These are phyloP conservation scores for Sapayoa aenigma DNA, from an alignment of 2,113 vertebrate genomes.

Conservation along the genomic window DNA sequence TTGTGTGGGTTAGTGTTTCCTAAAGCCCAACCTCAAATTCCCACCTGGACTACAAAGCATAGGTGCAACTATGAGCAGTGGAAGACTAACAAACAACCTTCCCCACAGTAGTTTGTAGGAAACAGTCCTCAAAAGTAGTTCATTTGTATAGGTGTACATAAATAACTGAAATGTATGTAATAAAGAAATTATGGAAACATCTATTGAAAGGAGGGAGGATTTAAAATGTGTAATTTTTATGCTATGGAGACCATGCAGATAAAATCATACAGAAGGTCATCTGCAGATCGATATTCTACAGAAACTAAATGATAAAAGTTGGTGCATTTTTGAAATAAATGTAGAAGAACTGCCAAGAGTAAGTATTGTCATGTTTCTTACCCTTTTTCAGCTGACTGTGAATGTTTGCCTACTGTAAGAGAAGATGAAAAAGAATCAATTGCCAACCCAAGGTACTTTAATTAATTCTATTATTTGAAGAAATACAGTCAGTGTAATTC, in stretches of 20 bases:
- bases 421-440: constrained; percentile 81
- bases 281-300: not conserved
- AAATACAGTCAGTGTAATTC: not conserved
- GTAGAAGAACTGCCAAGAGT: not conserved
- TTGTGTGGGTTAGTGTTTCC: not conserved
- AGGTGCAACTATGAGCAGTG: not conserved
- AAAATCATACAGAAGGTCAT: not conserved
- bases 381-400: constrained; percentile 65
- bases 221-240: not conserved
- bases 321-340: not conserved
- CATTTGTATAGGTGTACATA: not conserved
- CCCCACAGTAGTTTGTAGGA: not conserved
- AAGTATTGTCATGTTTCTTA: not conserved
- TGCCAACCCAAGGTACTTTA: constrained; percentile 70
- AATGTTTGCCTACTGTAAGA: constrained; percentile 75
- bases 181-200: not conserved
- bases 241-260: not conserved
- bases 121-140: not conserved
- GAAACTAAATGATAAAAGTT: not conserved
- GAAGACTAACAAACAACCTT: not conserved
- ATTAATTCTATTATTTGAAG: not conserved
- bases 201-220: not conserved
- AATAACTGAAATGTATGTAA: not conserved
- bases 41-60: not conserved
- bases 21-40: not conserved